Evolutionary conservation across 2,888 invertebrate genomes (phyloP), one percentile per base, ranked within the genome.

Genomic region (Drosophila subsilvestris): DNA sequence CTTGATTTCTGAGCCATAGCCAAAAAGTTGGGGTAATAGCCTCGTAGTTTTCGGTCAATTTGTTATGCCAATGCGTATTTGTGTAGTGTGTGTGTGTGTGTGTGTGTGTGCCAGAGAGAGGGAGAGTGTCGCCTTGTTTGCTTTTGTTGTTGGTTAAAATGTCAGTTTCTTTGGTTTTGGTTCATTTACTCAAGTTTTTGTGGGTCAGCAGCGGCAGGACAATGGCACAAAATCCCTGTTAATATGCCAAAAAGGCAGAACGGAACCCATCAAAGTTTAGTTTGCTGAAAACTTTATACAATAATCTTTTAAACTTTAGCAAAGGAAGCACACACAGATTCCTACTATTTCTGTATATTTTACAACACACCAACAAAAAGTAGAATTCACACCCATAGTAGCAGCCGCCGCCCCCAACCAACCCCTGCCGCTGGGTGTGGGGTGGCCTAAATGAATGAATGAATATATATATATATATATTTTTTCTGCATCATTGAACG

Each of bases 31-130:
- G 83, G 53, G 78, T 85, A 85, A 85, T 85, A 77, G 89, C 85
- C 79, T 88, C 85, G 89, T 88, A 85, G 81, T 89, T 90, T 88
- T 86, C 89, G 90, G 88, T 90, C 89, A 89, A 89, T 89, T 89
- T 89, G 88, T 85, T 87, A 79, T 78, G 72, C 78, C 79, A 79
- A 78, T 77, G 80, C 59, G 55, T 75, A 50, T 60, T n/a, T 67
- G 20, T 47, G 45, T 32, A 5, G 20, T 47, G 45, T 32, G 4
- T 32, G 32, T 29, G 29, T 32, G 14, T 20, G 20, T 20, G 20
- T 20, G 20, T 20, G 20, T 37, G 37, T 14, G 1, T 37, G 7
- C 37, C 37, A 37, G 37, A 37, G 6, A 6, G 37, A 37, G 55
- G 47, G 17, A 20, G 25, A 27, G 25, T 12, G 43, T 25, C n/a